Evolutionary conservation across 2,797 vertebrate genomes (phyloP), one percentile per base, ranked within the genome.

Genomic region (Ctenopoma kingsleyae): DNA sequence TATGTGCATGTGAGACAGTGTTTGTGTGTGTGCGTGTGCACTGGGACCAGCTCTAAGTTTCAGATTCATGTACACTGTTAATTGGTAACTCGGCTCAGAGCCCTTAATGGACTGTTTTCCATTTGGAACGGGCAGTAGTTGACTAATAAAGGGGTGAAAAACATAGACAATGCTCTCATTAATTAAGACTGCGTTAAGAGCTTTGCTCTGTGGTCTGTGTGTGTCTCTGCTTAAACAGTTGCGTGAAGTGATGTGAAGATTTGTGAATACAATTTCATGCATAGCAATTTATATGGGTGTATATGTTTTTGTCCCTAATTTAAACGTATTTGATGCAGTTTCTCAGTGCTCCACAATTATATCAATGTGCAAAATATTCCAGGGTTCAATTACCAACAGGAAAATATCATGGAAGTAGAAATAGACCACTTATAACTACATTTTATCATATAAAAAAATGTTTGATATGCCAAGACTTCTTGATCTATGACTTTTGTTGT

Each of bases 11-110:
- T 12, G 77, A 11, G 9, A 9, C 5, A 40, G 56, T 46, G 52
- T 47, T 52, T 46, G 60, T 12, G 77, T 10, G 35, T 11, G 61
- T 44, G 56, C 40, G 51, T 19, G 38, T 35, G 49, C 43, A 20
- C 44, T 32, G 30, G 30, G 30, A 32, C 89, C 81, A 27, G 64
- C 86, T 88, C 81, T 67, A 72, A 95, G 92, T 95, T 95, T 96
- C 93, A 93, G 68, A 78, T 96, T 96, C 94, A 94, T 95, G 95
- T 94, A 93, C 90, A 78, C 84, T 96, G 95, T 95, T 97, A 97
- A 97, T 96, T 96, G 94, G 95, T 93, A 94, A 92, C 91, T 94
- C 94, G 92, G 90, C 85, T 90, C 89, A 92, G 88, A 87, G 89
- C 83, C 78, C 86, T 88, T 91, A 90, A 95, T 94, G 93, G 93